A percentile compares a stretch with the other conserved stretches of the same genome.
Evolutionary conservation across 2,797 vertebrate species (phyloP).

Genomic region (Artibeus lituratus): DNA sequence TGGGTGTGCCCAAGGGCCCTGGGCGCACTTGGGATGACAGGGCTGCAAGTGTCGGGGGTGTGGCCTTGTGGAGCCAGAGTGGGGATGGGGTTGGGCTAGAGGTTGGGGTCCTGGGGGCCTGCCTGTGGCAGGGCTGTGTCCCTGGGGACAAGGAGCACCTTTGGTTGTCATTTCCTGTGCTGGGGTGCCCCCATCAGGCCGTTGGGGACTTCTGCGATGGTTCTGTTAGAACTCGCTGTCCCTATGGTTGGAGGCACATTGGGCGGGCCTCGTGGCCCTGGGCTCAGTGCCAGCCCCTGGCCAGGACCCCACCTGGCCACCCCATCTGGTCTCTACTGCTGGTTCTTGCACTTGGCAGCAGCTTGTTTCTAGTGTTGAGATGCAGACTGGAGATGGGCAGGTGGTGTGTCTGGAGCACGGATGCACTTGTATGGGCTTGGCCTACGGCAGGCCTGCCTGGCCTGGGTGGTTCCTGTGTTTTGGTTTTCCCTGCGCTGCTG

Average conservation of each 20-base stretch:
- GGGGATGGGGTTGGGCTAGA: not conserved
- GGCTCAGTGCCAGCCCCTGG: not conserved
- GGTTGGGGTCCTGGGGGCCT: not conserved
- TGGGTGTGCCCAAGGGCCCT: not conserved
- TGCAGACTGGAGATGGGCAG: rapidly evolving
- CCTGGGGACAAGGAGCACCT: rapidly evolving
- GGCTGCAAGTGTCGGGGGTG: not conserved
- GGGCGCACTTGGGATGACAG: not conserved
- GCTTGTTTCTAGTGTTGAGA: not conserved
- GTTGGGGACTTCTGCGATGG: not conserved
- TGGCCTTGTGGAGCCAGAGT: not conserved
- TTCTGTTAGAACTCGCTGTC: not conserved
- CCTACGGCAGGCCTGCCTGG: not conserved
- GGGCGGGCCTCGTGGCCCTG: not conserved
- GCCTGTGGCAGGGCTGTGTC: not conserved
- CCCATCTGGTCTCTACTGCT: not conserved
- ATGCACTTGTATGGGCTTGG: not conserved
- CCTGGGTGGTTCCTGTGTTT: not conserved
- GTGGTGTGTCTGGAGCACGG: not conserved
- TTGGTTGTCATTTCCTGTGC: not conserved
- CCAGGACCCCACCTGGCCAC: not conserved
- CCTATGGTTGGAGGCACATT: rapidly evolving
- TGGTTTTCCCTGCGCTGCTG: not conserved
- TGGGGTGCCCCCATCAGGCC: not conserved
- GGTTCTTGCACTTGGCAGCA: rapidly evolving